These are phyloP conservation scores for Priocnemis perturbator DNA, from an alignment of 2,888 invertebrate genomes.

Conservation along the genomic window DNA sequence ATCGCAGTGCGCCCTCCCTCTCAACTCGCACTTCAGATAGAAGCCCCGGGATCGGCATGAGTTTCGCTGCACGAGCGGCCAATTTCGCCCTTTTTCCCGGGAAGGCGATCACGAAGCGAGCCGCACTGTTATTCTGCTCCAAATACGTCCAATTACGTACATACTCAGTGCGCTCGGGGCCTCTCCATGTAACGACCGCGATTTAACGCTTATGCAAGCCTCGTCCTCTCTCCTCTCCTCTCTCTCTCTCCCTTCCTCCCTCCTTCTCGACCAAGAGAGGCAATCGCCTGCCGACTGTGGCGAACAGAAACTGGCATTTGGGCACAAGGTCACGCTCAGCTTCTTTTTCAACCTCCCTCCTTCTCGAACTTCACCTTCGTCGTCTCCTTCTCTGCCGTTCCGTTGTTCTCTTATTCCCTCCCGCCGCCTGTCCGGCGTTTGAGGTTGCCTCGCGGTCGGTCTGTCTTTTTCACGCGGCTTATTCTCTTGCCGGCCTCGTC, in stretches of 20 bases:
- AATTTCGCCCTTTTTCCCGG: constrained; percentile 27
- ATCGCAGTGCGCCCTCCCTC: too few relatives aligned
- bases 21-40: too few relatives aligned
- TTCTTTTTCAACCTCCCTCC: constrained; percentile 31
- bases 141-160: constrained; percentile 53
- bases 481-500: constrained; percentile 31
- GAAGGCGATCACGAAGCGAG: constrained; percentile 19
- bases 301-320: constrained; percentile 60
- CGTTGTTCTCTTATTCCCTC: constrained; percentile 30
- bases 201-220: constrained; percentile 59
- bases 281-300: constrained; percentile 44
- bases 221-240: constrained; percentile 25
- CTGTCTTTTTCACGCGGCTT: too few relatives aligned
- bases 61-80: constrained; percentile 4
- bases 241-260: neutral
- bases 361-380: neutral
- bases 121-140: constrained; percentile 52
- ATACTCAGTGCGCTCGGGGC: constrained; percentile 10
- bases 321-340: constrained; percentile 59
- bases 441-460: neutral
- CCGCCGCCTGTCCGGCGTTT: neutral
- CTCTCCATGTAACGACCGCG: constrained; percentile 49
- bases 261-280: constrained; percentile 18
- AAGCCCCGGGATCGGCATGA: too few relatives aligned
- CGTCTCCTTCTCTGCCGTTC: constrained; percentile 8